Evolutionary conservation across 2,888 invertebrate genomes (phyloP).

Genomic region (Hydroisotoma schaefferi): DNA sequence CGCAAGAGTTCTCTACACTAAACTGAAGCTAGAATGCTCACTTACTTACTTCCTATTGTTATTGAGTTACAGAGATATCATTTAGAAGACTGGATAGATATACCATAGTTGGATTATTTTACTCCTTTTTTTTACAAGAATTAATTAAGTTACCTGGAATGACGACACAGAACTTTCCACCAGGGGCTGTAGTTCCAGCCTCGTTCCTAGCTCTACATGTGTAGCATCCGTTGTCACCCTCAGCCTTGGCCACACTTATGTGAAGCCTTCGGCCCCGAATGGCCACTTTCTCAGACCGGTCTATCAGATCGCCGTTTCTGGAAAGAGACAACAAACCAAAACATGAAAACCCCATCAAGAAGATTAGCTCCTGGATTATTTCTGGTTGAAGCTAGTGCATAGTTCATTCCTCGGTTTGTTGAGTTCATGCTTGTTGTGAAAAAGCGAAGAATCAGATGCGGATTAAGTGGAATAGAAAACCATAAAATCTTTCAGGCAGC

Average conservation of each 20-base stretch:
- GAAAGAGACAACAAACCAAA: constrained; percentile 44
- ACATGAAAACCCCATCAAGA: constrained; percentile 28
- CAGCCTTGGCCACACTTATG: constrained; percentile 57
- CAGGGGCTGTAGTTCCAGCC: constrained; percentile 60
- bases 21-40: too few species aligned
- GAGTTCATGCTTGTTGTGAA: background rate
- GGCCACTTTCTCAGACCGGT: constrained; percentile 58
- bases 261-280: constrained; percentile 62
- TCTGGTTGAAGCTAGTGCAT: background rate
- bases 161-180: constrained; percentile 57
- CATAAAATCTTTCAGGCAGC: constrained; percentile 13
- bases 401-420: too few species aligned
- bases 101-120: too few species aligned
- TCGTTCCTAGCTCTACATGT: constrained; percentile 67
- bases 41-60: too few species aligned
- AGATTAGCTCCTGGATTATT: constrained; percentile 17
- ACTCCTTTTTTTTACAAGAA: too few species aligned
- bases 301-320: constrained; percentile 63
- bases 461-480: constrained; percentile 16
- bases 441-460: constrained; percentile 10
- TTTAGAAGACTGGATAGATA: too few species aligned
- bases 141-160: constrained; percentile 59
- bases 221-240: constrained; percentile 68
- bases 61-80: too few species aligned
- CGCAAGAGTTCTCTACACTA: too few species aligned